Evolutionary conservation across 1,140 invertebrate species (phyloP), one percentile per base, ranked within the genome.

Genomic region (Heliconius congener): DNA sequence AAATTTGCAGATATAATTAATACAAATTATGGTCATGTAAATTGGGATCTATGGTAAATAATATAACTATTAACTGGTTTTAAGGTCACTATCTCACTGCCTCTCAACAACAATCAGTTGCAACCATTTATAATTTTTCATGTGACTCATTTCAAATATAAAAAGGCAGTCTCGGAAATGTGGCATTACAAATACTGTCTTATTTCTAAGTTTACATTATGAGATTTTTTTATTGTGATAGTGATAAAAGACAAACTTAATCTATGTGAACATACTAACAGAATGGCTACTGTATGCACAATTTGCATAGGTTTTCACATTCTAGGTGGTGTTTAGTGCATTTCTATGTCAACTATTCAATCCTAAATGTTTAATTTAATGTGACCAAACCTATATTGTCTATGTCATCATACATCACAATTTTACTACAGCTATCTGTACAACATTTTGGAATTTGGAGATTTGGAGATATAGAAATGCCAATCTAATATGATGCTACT

Each of bases 1-100:
- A 95, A 95, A 95, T 94, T 95, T 94, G 94, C 93, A 94, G 93
- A 94, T 94, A 95, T 94, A 94, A 94, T 95, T 94, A 95, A 94
- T 95, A 95, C 93, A 95, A 95, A 95, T 92, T 86, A 93, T 92
- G 92, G 88, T 94, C 91, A 91, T 93, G 92, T 94, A 93, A 92
- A 94, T 90, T 85, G 88, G 91, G 91, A 90, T 90, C 89, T 90
- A 93, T 91, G 87, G 88, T 94, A 92, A 92, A 92, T 92, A 90
- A 91, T 91, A 91, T 87, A 88, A 83, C 87, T 91, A 90, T 89
- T 81, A 90, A 88, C 90, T 93, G 91, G 90, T 87, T 87, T 46
- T 85, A 85, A 90, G 89, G 90, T 88, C 88, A 88, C 88, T 85
- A 83, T 83, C 84, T 88, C 85, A 84, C 92, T 87, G 87, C 93